Percentiles rank a stretch among this genome's conserved stretches.
These are phyloP conservation scores for Piscicola geometra DNA, from an alignment of 2,888 invertebrate genomes.

Conservation along the genomic window DNA sequence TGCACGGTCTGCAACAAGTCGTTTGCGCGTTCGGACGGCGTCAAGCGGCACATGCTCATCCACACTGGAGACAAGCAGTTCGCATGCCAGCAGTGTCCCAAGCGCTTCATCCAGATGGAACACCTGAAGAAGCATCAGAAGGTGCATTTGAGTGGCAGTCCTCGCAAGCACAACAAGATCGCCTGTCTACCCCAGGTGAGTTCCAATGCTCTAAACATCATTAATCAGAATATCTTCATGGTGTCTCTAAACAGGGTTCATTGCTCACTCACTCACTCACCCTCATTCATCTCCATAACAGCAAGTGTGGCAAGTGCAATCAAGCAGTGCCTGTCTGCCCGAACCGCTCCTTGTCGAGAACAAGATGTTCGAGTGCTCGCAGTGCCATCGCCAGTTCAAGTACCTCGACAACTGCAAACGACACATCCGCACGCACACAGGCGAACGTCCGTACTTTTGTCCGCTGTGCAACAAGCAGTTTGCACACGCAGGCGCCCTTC, in stretches of 20 bases:
- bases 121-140: conserved; percentile 32
- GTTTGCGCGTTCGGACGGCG: conserved; percentile 28
- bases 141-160: conserved; percentile 17
- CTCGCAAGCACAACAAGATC: conserved; percentile 26
- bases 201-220: too few species aligned
- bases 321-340: conserved; percentile 18
- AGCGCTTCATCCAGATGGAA: conserved; percentile 30
- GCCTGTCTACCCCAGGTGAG: conserved; percentile 23
- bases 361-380: conserved; percentile 31
- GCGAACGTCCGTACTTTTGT: conserved; percentile 30
- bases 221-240: too few species aligned
- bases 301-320: conserved; percentile 34
- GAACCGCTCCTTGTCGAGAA: conserved; percentile 25
- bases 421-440: conserved; percentile 33
- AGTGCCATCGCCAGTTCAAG: conserved; percentile 33
- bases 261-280: too few species aligned
- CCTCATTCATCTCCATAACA: too few species aligned
- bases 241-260: too few species aligned
- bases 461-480: conserved; percentile 33
- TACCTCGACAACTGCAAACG: conserved; percentile 34
- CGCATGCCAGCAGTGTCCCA: conserved; percentile 28
- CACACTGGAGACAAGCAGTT: conserved; percentile 34
- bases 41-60: conserved; percentile 35
- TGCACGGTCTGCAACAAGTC: conserved; percentile 33
- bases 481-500: conserved; percentile 30